Conservation (phyloP, 1,140 invertebrate species). For the Solenopsis fugax region DNA sequence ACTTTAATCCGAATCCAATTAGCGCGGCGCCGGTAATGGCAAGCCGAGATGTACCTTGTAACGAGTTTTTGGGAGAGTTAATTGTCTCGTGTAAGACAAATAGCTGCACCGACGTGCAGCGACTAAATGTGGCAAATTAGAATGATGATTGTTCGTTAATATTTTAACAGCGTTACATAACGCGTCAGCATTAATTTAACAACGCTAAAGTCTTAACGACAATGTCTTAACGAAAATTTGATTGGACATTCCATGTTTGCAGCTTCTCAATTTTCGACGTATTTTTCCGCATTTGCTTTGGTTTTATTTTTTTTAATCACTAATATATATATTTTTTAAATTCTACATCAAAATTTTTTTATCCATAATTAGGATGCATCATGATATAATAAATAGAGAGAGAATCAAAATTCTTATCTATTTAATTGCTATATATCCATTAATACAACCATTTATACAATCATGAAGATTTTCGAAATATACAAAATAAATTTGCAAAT, state of each 20-base stretch:
- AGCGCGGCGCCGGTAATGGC: constrained; percentile 27
- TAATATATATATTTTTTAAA: neutral
- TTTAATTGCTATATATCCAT: neutral
- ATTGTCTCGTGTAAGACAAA: constrained; percentile 49
- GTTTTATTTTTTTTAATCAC: neutral
- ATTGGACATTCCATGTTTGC: neutral
- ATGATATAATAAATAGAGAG: neutral
- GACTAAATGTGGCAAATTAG: constrained; percentile 35
- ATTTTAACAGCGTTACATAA: neutral
- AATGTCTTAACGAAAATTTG: neutral
- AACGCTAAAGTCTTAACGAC: neutral
- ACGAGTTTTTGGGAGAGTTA: constrained; percentile 43
- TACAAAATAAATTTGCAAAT: constrained; percentile 1
- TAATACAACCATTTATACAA: neutral
- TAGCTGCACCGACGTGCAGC: constrained; percentile 14
- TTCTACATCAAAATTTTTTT: neutral
- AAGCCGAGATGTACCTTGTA: constrained; percentile 44
- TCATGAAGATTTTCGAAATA: neutral
- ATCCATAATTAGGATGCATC: neutral
- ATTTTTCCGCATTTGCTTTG: neutral
- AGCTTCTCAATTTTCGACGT: neutral
- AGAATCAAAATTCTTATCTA: neutral
- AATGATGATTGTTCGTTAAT: constrained; percentile 43
- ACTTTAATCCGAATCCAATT: constrained; percentile 60
- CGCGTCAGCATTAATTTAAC: constrained; percentile 19